Base-by-base conservation (phyloP, 2,888 invertebrate species). In the Helleia helle region DNA sequence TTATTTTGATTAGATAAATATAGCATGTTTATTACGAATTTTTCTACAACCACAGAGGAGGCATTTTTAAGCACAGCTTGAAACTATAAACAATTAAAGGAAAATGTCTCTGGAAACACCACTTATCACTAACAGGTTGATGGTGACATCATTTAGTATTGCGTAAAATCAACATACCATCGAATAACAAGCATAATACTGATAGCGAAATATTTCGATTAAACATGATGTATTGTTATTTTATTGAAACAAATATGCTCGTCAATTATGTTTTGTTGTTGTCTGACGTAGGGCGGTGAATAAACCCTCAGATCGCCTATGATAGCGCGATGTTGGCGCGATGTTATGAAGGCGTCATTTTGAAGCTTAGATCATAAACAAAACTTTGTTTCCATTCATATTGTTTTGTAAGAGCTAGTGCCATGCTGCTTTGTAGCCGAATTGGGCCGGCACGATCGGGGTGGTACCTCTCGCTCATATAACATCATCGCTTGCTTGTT, bases 271-370 rank as follows among this genome's bases (percentile, higher is more conserved):
- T 12, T 14, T 18, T 31, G 18, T 31, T 31, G 9, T 15, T 17
- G n/a, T 4, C 34, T 49, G 49, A 47, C 49, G 49, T 42, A 38
- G 42, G 41, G 22, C 47, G 49, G 49, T 49, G 31, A 49, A 49
- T 47, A 49, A 49, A 49, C 47, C 18, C 47, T 26, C 39, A 31
- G 44, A 43, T 45, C 44, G 43, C 31, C 39, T n/a, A 30, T 13
- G 9, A 25, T 11, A 30, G 26, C 11, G 9, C 14, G 13, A 12
- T 36, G 27, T 36, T 11, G 30, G 26, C 11, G 9, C 14, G 13
- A 12, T 36, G 27, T 36, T 26, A 9, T 31, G 17, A n/a, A 12
- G 11, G 11, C 26, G 27, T 38, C 27, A 27, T 18, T 27, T 11
- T 11, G 2, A 22, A n/a, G n/a, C n/a, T n/a, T n/a, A n/a, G n/a